Base-by-base conservation (phyloP, 2,113 vertebrate genomes). In the Rhinichthys klamathensis region DNA sequence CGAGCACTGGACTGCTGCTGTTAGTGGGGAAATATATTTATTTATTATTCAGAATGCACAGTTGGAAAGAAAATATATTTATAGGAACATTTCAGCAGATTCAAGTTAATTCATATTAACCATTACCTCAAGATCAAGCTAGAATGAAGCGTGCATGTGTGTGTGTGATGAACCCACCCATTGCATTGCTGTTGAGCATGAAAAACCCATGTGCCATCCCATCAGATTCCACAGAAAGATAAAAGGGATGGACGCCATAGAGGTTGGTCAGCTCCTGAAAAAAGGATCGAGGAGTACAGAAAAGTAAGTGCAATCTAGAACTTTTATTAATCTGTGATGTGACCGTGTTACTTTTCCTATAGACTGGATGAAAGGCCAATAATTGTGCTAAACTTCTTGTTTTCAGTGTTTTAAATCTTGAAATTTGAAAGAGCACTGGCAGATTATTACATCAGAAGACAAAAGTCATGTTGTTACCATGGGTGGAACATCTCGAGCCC, bases 141-240 rank as follows among this genome's bases (percentile, higher is more conserved):
- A 73, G 25, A 27, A 61, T 1, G 12, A 41, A 30, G 16, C 35
- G n/a, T 60, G 41, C 4, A 38, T 30, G 11, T 58, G 75, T 41
- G 75, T 41, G 41, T 69, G 54, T 23, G 56, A 6, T 35, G n/a
- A 73, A 88, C 92, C 86, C 80, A 95, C 94, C 94, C 94, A 95
- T 94, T 1, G 96, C 96, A 0, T 98, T 98, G 93, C 96, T 97
- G 92, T 98, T 98, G 41, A 97, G 94, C 60, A 98, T 93, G 92
- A 98, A 97, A 90, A 97, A 95, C 0, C 97, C 97, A 0, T 97
- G 95, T 58, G 97, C 92, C 4, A 89, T 89, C 51, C 96, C 96
- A 0, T 90, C 93, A 11, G 95, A 88, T 91, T 97, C 97, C 95
- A 97, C 92, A 10, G 91, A 88, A 82, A 98, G 92, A 92, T 97